phyloP scores from a whole-genome alignment of 2,797 vertebrate genomes.

The Pantherophis alleghaniensis region DNA sequence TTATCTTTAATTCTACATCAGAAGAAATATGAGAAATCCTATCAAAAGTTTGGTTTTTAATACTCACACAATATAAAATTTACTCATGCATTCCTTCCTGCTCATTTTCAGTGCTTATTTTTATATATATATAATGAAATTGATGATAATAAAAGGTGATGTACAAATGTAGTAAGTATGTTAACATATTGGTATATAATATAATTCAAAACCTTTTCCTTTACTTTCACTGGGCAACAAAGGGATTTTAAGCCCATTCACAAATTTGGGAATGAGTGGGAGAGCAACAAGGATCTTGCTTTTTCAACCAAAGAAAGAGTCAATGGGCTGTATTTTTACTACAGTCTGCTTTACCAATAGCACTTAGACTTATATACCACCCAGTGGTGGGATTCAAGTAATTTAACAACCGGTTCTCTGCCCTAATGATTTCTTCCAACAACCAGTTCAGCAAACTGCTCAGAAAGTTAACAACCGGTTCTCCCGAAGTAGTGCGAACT shows the following conservation, averaged over 20 bases:
- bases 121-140: not conserved
- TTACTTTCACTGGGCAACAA: not conserved
- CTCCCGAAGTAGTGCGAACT: too few species aligned
- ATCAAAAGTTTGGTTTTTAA: not conserved
- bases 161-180: not conserved
- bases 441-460: too few species aligned
- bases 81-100: not conserved
- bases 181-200: not conserved
- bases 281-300: not conserved
- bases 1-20: not conserved
- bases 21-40: not conserved
- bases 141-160: not conserved
- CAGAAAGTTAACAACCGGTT: too few species aligned
- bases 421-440: too few species aligned
- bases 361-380: not conserved
- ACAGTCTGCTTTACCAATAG: not conserved
- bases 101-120: too few species aligned
- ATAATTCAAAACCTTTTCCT: not conserved
- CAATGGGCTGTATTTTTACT: not conserved
- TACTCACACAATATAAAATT: not conserved
- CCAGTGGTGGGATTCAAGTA: not conserved
- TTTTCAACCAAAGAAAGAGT: not conserved
- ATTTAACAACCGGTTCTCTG: too few species aligned
- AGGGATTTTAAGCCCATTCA: not conserved
- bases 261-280: not conserved